Evolutionary conservation across 64 coral and sea anemone species (phyloP), one percentile per base, ranked within the genome.

Genomic region (Montipora sp.): DNA sequence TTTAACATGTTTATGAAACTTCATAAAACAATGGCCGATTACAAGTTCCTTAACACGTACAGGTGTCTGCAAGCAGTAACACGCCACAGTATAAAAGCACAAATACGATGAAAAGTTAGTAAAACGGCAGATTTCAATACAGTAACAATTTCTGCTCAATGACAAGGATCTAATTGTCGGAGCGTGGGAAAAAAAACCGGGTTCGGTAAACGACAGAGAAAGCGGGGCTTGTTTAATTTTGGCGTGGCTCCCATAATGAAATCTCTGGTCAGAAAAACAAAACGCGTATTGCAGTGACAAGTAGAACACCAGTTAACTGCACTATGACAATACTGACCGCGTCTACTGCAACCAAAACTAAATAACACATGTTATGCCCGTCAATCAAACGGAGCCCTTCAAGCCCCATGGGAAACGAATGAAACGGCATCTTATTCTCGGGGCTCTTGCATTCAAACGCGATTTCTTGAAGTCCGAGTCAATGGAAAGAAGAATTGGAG

Each of bases 31-130:
- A 71, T 15, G 65, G 23, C 63, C 8, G 8, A 18, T 63, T 63
- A 85, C 82, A 71, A 85, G 82, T 85, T 85, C 82, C 82, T 71
- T 10, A 67, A 85, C 44, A 13, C 46, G 61, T 22, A 72, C 82
- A 85, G 82, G 82, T 85, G 82, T 50, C 20, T n/a, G 10, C 10
- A 51, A 44, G 36, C 61, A 65, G 47, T 50, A 50, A 47, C 82
- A 63, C 82, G 45, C 16, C 36, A 46, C 13, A 71, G 43, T 48
- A 84, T 66, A 71, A 84, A 85, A 45, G 75, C 44, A 48, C 70
- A 84, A 84, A n/a, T 49, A 47, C 8, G 60, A 63, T 4, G 11
- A 51, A 70, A 71, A 47, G 23, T 46, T 8, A 19, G 14, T 16
- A 50, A 5, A 85, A 69, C 45, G 15, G 70, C 65, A 85, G 48